phyloP scores from a whole-genome alignment of 2,797 vertebrate genomes.

The Sebastes iracundus region DNA sequence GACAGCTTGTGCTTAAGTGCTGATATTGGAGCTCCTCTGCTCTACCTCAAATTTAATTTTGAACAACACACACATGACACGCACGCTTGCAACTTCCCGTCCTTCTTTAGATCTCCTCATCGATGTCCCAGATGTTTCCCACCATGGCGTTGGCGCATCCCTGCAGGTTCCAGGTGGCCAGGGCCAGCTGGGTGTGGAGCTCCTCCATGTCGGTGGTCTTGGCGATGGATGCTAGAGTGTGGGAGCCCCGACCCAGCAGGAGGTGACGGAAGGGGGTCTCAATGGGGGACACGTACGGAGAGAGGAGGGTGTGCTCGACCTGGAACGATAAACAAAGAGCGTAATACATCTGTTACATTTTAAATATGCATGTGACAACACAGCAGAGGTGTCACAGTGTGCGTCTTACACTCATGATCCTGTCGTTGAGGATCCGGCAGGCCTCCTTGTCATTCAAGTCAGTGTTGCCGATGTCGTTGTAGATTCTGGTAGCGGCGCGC shows the following conservation, averaged over 20 bases:
- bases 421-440: constrained; percentile 89
- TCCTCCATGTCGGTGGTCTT: constrained; percentile 68
- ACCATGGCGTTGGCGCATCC: constrained; percentile 88
- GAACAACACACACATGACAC: not conserved
- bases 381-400: not conserved
- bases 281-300: constrained; percentile 87
- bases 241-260: constrained; percentile 87
- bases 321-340: constrained; percentile 35
- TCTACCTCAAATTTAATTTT: not conserved
- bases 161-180: constrained; percentile 92
- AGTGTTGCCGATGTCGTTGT: constrained; percentile 60
- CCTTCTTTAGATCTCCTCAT: constrained; percentile 79
- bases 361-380: not conserved
- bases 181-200: constrained; percentile 88
- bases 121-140: constrained; percentile 88
- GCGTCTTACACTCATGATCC: constrained; percentile 88
- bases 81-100: not conserved
- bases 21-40: constrained; percentile 20
- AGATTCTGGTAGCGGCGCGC: constrained; percentile 77
- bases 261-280: constrained; percentile 91
- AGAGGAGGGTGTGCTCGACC: constrained; percentile 92
- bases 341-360: not conserved
- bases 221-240: constrained; percentile 86
- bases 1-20: constrained; percentile 55
- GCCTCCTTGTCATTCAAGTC: constrained; percentile 80